Evolutionary conservation across 2,113 vertebrate species (phyloP), one percentile per base, ranked within the genome.

Genomic region (Tinamus guttatus): DNA sequence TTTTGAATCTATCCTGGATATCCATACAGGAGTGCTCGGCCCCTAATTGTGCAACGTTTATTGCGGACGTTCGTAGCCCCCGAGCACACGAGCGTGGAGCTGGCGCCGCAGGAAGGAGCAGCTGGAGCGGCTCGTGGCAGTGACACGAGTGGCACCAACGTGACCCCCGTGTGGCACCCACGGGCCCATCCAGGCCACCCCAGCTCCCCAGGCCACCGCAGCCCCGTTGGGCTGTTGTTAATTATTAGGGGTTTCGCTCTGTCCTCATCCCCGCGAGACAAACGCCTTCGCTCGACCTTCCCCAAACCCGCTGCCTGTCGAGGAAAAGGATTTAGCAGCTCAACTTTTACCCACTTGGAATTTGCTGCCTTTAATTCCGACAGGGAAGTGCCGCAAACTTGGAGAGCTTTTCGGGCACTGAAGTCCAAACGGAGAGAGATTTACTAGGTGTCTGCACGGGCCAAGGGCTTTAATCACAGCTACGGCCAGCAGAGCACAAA

Each of bases 1-100:
- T 36, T 13, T 2, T 19, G 47, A 81, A 32, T 68, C 67, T 18
- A 81, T 45, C 69, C 52, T 11, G 20, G 40, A 36, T 68, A 56
- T 1, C 30, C 1, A 1, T 6, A 38, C 3, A n/a, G n/a, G 3
- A 40, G 43, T 11, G 49, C 20, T 85, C 62, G 1, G 2, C 30
- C 65, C 40, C 8, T 18, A 18, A 47, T 27, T 13, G 24, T n/a
- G 9, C 9, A 1, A 34, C 41, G 22, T n/a, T 81, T 28, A 51
- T 22, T 47, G 27, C 6, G 45, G 45, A 11, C 9, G 34, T 9
- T 13, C 30, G 6, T 19, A 49, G 28, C 1, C 28, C 11, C 40
- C 11, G 43, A 28, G 17, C 1, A 14, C 7, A 52, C 36, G 40
- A 52, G 20, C 34, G 62, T 22, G 4, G 11, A 16, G 12, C 7